Conservation (phyloP, 2,113 vertebrate genomes). For the Gobius niger region DNA sequence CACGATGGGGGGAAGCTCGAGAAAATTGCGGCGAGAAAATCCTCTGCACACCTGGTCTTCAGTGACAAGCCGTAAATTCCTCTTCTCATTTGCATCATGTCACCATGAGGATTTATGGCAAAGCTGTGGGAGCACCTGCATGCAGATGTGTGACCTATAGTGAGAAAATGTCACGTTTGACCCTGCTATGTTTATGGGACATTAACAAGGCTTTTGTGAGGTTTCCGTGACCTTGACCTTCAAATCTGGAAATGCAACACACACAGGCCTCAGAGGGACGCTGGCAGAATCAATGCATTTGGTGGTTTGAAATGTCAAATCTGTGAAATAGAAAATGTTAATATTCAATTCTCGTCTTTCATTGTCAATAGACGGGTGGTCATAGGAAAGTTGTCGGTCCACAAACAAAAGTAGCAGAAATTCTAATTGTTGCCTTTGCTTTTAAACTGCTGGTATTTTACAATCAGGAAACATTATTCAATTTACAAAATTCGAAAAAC, state of each 20-base stretch:
- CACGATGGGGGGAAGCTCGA: not conserved
- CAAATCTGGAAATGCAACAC: not conserved
- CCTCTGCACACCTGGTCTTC: not conserved
- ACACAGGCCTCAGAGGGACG: not conserved
- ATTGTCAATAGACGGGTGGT: too few relatives aligned
- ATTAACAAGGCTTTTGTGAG: not conserved
- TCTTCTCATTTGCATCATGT: conserved; percentile 1
- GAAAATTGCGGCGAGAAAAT: not conserved
- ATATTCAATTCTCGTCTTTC: too few relatives aligned
- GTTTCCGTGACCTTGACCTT: conserved; percentile 1
- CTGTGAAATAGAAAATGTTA: not conserved
- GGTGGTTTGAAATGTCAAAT: not conserved
- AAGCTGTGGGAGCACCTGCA: not conserved
- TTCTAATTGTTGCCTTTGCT: not conserved
- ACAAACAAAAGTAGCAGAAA: not conserved
- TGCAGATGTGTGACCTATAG: conserved; percentile 1
- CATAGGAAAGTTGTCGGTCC: too few relatives aligned
- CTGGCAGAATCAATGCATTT: not conserved
- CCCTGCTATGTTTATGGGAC: not conserved
- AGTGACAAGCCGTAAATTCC: conserved; percentile 3
- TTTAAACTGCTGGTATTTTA: not conserved
- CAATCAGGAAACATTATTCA: too few relatives aligned
- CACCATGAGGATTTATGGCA: not conserved
- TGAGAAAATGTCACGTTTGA: not conserved
- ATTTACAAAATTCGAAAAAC: too few relatives aligned